These are phyloP conservation scores for Sebastes vulpes DNA, from an alignment of 2,797 vertebrate genomes.

Conservation along the genomic window DNA sequence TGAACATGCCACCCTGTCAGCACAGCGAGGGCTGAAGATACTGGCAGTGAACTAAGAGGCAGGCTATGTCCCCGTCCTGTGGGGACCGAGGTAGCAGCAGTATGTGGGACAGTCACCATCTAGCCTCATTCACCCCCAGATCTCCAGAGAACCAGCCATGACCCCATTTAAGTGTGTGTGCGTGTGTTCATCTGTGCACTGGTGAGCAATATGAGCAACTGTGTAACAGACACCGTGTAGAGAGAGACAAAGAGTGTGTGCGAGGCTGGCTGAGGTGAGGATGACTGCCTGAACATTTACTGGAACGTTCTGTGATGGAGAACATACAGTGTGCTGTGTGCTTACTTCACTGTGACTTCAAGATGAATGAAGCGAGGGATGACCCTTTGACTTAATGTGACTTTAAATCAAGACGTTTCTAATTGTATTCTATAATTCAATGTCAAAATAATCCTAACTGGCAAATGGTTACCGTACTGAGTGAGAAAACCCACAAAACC, in stretches of 20 bases:
- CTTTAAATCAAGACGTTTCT: slow-evolving; percentile 1
- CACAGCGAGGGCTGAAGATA: slow-evolving; percentile 32
- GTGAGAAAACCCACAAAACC: not conserved
- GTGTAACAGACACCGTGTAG: slow-evolving; percentile 33
- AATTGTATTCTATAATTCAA: not conserved
- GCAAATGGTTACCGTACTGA: not conserved
- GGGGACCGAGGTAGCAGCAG: slow-evolving; percentile 51
- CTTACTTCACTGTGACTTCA: not conserved
- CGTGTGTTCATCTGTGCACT: not conserved
- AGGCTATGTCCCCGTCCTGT: slow-evolving; percentile 47
- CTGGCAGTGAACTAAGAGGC: slow-evolving; percentile 32
- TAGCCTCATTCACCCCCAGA: slow-evolving; percentile 60
- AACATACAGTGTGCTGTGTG: not conserved
- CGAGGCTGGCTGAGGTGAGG: not conserved
- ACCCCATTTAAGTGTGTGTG: slow-evolving; percentile 59
- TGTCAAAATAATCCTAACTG: not conserved
- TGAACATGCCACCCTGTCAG: slow-evolving; percentile 54
- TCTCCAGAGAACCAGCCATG: slow-evolving; percentile 62
- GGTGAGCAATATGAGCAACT: slow-evolving; percentile 27
- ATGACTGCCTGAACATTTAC: not conserved
- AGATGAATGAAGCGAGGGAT: not conserved
- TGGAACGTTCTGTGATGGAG: slow-evolving; percentile 6
- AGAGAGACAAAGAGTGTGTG: slow-evolving; percentile 13
- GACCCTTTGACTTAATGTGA: not conserved
- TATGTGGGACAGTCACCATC: slow-evolving; percentile 74